A percentile compares a stretch with the other conserved stretches of the same genome.
Evolutionary conservation across 2,113 vertebrate genomes (phyloP).

Genomic region (Ivindomyrus marchei): DNA sequence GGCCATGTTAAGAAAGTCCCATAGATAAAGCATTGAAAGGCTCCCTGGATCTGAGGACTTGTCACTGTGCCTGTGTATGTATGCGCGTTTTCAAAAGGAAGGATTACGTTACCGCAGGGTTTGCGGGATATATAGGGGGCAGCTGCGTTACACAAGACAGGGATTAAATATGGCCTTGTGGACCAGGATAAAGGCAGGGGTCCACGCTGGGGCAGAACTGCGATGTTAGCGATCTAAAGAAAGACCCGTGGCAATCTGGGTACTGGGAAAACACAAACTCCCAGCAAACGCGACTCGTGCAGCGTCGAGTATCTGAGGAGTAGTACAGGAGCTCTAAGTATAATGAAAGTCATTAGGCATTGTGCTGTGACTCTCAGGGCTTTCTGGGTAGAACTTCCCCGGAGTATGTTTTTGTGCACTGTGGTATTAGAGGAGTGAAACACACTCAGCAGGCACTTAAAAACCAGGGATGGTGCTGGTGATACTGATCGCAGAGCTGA

Average conservation of each 20-base stretch:
- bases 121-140: slow-evolving; percentile 24
- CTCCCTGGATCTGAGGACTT: slow-evolving; percentile 20
- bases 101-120: slow-evolving; percentile 30
- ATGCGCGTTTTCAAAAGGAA: slow-evolving; percentile 31
- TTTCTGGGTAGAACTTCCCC: not conserved
- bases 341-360: not conserved
- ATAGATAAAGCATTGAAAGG: not conserved
- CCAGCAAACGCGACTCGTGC: not conserved
- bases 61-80: slow-evolving; percentile 10
- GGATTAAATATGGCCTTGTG: slow-evolving; percentile 33
- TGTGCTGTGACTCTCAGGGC: not conserved
- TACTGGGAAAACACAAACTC: not conserved
- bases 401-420: not conserved
- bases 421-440: not conserved
- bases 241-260: not conserved
- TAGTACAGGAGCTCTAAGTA: not conserved
- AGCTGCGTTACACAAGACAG: slow-evolving; percentile 23
- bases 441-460: not conserved
- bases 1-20: not conserved
- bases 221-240: not conserved
- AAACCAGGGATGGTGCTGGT: not conserved
- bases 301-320: not conserved
- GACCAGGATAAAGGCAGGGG: not conserved
- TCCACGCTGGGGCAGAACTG: not conserved
- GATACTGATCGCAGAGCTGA: not conserved